Conservation (phyloP, 2,888 invertebrate genomes). For the Melinopterus prodromus region DNA sequence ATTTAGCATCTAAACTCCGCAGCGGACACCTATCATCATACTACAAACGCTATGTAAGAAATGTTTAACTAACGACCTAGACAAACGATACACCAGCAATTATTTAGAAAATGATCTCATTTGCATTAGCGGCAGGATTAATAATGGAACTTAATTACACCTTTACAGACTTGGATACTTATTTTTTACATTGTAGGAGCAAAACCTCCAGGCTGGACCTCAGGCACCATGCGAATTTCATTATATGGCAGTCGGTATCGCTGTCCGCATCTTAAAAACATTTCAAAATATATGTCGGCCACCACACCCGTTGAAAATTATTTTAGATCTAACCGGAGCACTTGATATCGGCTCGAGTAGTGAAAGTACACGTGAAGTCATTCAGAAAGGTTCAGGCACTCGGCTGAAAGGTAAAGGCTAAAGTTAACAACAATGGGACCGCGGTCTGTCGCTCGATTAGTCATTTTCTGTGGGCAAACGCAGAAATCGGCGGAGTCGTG, state of each 20-base stretch:
- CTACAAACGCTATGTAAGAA: background rate
- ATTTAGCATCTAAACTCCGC: too few species aligned
- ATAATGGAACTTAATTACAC: background rate
- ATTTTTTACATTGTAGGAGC: background rate
- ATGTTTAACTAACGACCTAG: background rate
- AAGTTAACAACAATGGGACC: background rate
- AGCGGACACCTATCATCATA: too few species aligned
- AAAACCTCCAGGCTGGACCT: background rate
- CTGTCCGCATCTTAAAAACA: background rate
- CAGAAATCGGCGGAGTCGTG: background rate
- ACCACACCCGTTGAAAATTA: background rate
- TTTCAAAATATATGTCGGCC: background rate
- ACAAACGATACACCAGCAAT: background rate
- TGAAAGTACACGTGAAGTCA: background rate
- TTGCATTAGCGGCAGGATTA: background rate
- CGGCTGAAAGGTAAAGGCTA: background rate
- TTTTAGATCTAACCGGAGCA: background rate
- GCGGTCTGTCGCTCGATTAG: background rate
- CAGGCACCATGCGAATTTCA: background rate
- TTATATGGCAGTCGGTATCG: background rate
- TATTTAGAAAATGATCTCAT: background rate
- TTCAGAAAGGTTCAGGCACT: background rate
- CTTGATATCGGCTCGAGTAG: background rate
- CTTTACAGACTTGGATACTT: background rate
- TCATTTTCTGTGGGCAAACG: background rate